phyloP scores from a whole-genome alignment of 2,888 invertebrate genomes.

The Napeogenes sylphis region DNA sequence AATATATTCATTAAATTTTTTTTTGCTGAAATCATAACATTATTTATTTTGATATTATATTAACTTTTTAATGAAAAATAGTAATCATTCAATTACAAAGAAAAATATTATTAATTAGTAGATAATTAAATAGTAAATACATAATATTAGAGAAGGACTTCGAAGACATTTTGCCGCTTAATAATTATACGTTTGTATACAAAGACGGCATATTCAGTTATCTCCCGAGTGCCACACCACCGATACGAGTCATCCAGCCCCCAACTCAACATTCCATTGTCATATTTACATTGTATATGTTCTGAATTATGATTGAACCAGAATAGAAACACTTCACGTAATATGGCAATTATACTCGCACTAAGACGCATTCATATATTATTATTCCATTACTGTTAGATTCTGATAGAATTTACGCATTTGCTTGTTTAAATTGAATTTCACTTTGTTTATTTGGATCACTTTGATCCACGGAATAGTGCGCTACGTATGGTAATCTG shows the following conservation, averaged over 20 bases:
- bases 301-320: slow-evolving; percentile 70
- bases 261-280: slow-evolving; percentile 66
- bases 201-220: slow-evolving; percentile 68
- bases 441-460: slow-evolving; percentile 22
- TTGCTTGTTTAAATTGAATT: slow-evolving; percentile 18
- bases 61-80: no score
- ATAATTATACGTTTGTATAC: slow-evolving; percentile 71
- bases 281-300: slow-evolving; percentile 72
- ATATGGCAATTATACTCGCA: slow-evolving; percentile 16
- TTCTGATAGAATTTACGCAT: slow-evolving; percentile 13
- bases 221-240: slow-evolving; percentile 70
- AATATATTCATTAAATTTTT: slow-evolving; percentile 21
- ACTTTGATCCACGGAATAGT: slow-evolving; percentile 23
- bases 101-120: not conserved
- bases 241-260: slow-evolving; percentile 65
- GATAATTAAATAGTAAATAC: slow-evolving; percentile 23
- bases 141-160: slow-evolving; percentile 52
- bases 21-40: not conserved
- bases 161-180: slow-evolving; percentile 62
- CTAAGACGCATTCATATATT: slow-evolving; percentile 17
- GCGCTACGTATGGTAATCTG: slow-evolving; percentile 20
- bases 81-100: no score
- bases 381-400: slow-evolving; percentile 22
- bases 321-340: slow-evolving; percentile 34
- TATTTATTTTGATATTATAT: not conserved